Evolutionary conservation across 2,797 vertebrate species (phyloP), one percentile per base, ranked within the genome.

Genomic region (Sebastolobus altivelis): DNA sequence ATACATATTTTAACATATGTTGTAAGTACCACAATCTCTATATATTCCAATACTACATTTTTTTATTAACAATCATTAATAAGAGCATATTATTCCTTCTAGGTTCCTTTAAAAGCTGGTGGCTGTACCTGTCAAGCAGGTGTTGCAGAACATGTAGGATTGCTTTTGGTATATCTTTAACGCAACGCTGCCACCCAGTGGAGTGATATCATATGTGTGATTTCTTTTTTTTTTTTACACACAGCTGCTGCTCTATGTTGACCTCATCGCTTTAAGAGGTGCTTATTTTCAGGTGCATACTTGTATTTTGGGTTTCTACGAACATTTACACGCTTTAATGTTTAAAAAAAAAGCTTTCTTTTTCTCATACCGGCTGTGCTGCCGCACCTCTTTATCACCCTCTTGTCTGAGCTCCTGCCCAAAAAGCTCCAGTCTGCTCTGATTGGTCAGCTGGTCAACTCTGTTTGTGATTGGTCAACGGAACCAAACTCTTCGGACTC

Each of bases 181-280:
- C 52, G n/a, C 63, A 84, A 90, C 37, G 61, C 77, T 77, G 92
- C 87, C 90, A 73, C 43, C 92, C 25, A 69, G 82, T 83, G 93
- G 93, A 37, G 1, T 7, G 6, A 31, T 6, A 2, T 38, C 25
- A 12, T 14, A 25, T 1, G 3, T 16, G 13, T 6, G 14, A 16
- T 6, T 12, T 38, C n/a, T 12, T 27, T 2, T 55, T 16, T 7
- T 3, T 14, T 0, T 56, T 29, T 25, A 2, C 9, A 20, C 0
- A 29, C 16, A 54, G 10, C 11, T 16, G 31, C 8, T 54, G 20
- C 4, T 58, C 0, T n/a, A 13, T 9, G 11, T 25, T 65, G 25
- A 31, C 16, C 2, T 8, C 14, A 8, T 8, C 12, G 8, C 35
- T 22, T 29, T 13, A 1, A 25, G 54, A 7, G 9, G 43, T 0